These are phyloP conservation scores for Crossaster papposus DNA, from an alignment of 53 echinoderm and acorn worm species.

Conservation along the genomic window DNA sequence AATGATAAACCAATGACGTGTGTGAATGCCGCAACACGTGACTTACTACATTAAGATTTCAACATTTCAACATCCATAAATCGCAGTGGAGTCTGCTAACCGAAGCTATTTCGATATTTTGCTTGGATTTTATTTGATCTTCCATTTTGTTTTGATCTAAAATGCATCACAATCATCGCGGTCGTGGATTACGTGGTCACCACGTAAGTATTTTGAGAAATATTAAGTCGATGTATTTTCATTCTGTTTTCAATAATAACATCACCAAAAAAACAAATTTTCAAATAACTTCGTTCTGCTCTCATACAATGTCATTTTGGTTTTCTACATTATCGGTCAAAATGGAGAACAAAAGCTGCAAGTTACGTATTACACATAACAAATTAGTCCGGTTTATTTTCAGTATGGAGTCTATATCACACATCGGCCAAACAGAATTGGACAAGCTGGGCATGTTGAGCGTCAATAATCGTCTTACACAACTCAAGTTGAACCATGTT, in stretches of 20 bases:
- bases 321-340: too few species aligned
- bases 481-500: too few species aligned
- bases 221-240: background rate
- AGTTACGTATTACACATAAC: too few species aligned
- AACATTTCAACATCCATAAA: background rate
- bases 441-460: too few species aligned
- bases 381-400: too few species aligned
- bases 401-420: too few species aligned
- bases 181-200: background rate
- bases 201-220: background rate
- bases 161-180: constrained; percentile 18
- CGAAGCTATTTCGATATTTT: background rate
- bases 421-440: too few species aligned
- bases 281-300: too few species aligned
- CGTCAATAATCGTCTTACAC: too few species aligned
- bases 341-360: too few species aligned
- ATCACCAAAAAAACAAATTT: background rate
- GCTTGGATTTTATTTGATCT: background rate
- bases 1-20: background rate
- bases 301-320: too few species aligned
- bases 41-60: background rate
- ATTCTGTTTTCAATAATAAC: too few species aligned
- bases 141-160: background rate
- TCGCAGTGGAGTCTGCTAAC: background rate
- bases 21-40: background rate